Evolutionary conservation across 2,888 invertebrate species (phyloP), one percentile per base, ranked within the genome.

Genomic region (Diachrysia chrysitis): DNA sequence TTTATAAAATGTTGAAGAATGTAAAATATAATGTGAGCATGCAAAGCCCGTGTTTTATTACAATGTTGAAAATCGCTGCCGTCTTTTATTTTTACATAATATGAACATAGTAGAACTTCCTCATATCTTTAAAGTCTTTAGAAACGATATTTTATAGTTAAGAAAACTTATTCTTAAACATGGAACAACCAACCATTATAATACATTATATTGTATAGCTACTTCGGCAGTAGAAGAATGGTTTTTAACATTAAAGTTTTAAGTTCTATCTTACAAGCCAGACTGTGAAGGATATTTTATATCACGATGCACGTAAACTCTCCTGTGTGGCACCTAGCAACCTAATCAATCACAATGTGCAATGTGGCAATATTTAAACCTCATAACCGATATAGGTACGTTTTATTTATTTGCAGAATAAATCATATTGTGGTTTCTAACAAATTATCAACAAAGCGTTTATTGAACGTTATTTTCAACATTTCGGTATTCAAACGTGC

Each of bases 391-490:
- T 51, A n/a, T n/a, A n/a, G n/a, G 48, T 51, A 42, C 42, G n/a
- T n/a, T 42, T 51, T 21, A 19, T 51, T 19, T 51, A 51, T 21
- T 21, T 12, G 21, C 48, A 19, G 48, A 12, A 51, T 21, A 19
- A 51, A 51, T 51, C 21, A 51, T 51, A 51, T 19, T 51, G 48
- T 51, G 48, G 48, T 51, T 21, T n/a, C 19, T 12, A 51, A 48
- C 48, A 19, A 48, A 51, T 19, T 51, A 51, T 21, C 21, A 51
- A 51, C 21, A 51, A 51, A 10, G 48, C 48, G 48, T 51, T 51
- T 51, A 51, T 21, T 19, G 2, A 10, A 21, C 21, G 48, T 51
- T 21, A 51, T 51, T 19, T 21, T 51, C 19, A 21, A 19, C 19
- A 51, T 12, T 7, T 21, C 19, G 12, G 48, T 21, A 51, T 51